Base-by-base conservation (phyloP, 2,888 invertebrate species). In the Steinernema carpocapsae region DNA sequence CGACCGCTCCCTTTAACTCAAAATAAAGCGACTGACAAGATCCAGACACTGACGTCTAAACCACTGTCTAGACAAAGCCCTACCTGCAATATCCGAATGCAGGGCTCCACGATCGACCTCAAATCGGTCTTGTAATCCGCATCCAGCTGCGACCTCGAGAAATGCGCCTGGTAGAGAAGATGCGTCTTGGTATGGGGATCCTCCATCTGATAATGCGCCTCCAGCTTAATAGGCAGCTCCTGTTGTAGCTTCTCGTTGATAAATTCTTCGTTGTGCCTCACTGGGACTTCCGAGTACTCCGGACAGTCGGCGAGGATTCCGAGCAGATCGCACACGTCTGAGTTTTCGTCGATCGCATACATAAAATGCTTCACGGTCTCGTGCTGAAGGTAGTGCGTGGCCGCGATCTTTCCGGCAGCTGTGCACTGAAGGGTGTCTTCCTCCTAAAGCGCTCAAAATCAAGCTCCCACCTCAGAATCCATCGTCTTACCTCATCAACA, bases 211-310 rank as follows among this genome's bases (percentile, higher is more conserved):
- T 48, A 72, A 52, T 42, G 51, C 14, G 51, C 32, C 22, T 24
- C 51, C 46, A 46, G n/a, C 46, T 42, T 72, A 24, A 71, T 46
- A 3, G 45, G 71, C 6, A 45, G 14, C 7, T 64, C 29, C 70
- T 24, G 32, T 45, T 19, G 76, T 59, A 78, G 80, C 75, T 88
- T 94, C 93, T 92, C 93, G 88, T 99, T 99, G 56, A 93, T 91
- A 77, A 92, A 89, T 87, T 99, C 97, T 89, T 99, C 99, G 88
- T 99, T 99, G 88, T 99, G 99, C 72, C 99, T 91, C 0, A 99
- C 97, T 0, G 99, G 99, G 79, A 99, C 91, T 83, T 96, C 93
- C 75, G 93, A 92, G 87, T 95, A 91, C 83, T 99, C 99, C 81
- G 94, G 92, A 0, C 93, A 92, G 88, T 94, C 92, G 77, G 89